A percentile compares a stretch with the other conserved stretches of the same genome.
Conservation (phyloP, 2,797 vertebrate genomes). For the Natrix natrix region DNA sequence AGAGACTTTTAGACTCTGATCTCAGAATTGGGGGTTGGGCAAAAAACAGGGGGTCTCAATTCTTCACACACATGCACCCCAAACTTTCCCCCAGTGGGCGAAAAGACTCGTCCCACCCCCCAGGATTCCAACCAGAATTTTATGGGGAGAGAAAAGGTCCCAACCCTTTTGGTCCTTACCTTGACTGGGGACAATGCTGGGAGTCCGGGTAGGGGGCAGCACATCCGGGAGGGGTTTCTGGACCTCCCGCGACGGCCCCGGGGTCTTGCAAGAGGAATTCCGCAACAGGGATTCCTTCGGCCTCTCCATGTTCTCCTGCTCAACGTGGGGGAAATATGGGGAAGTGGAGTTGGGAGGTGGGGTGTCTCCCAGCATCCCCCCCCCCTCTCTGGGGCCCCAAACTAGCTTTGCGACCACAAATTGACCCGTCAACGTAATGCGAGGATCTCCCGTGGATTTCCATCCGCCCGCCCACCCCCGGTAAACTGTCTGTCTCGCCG, state of each 20-base stretch:
- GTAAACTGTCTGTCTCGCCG: not conserved
- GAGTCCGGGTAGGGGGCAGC: slow-evolving; percentile 29
- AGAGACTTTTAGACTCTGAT: not conserved
- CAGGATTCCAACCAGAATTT: not conserved
- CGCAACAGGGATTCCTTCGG: slow-evolving; percentile 37
- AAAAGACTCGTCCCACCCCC: not conserved
- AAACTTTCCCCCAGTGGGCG: not conserved
- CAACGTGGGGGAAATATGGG: not conserved
- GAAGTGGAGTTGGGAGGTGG: too few relatives aligned
- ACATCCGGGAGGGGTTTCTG: slow-evolving; percentile 2
- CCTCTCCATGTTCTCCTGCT: slow-evolving; percentile 36
- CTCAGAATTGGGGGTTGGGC: not conserved
- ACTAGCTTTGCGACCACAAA: not conserved
- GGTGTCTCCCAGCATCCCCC: too few relatives aligned
- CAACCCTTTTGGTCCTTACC: slow-evolving; percentile 27
- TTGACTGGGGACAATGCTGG: slow-evolving; percentile 57
- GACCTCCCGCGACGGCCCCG: not conserved
- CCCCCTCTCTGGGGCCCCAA: too few relatives aligned
- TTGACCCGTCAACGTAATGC: fast-evolving
- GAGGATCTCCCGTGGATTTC: not conserved
- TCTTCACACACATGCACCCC: too few relatives aligned
- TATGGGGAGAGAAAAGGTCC: fast-evolving
- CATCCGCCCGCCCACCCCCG: not conserved
- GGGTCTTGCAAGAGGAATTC: slow-evolving; percentile 14
- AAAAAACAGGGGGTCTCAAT: not conserved